A percentile compares a stretch with the other conserved stretches of the same genome.
These are phyloP conservation scores for Drosophila colorata DNA, from an alignment of 2,888 invertebrate genomes.

Conservation along the genomic window DNA sequence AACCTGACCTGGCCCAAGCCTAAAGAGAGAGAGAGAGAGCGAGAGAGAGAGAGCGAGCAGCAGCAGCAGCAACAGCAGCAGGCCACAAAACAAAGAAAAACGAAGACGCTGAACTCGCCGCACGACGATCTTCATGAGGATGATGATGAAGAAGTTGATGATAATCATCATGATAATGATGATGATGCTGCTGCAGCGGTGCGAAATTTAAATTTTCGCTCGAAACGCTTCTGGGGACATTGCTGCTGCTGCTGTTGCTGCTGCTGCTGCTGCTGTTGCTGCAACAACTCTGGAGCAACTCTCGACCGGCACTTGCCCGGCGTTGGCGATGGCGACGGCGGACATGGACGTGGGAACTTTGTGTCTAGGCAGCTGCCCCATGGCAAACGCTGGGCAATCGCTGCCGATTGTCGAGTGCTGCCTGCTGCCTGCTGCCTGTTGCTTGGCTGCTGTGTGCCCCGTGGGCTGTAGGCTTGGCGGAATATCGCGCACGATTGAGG, in stretches of 20 bases:
- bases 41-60: slow-evolving; percentile 18
- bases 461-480: slow-evolving; percentile 77
- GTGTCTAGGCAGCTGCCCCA: slow-evolving; percentile 67
- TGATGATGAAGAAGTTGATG: slow-evolving; percentile 23
- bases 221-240: slow-evolving; percentile 82
- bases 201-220: slow-evolving; percentile 82
- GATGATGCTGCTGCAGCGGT: slow-evolving; percentile 60
- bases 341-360: slow-evolving; percentile 76
- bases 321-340: slow-evolving; percentile 26
- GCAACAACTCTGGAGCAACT: slow-evolving; percentile 53
- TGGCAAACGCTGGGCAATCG: slow-evolving; percentile 67
- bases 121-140: slow-evolving; percentile 44
- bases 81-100: slow-evolving; percentile 64
- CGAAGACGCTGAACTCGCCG: slow-evolving; percentile 44
- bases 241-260: slow-evolving; percentile 50
- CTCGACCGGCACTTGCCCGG: slow-evolving; percentile 56
- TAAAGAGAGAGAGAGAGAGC: slow-evolving; percentile 13
- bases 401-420: slow-evolving; percentile 62
- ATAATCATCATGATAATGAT: slow-evolving; percentile 13
- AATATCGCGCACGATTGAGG: slow-evolving; percentile 78
- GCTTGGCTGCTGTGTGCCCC: slow-evolving; percentile 44
- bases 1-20: slow-evolving; percentile 62
- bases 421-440: slow-evolving; percentile 45
- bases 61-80: slow-evolving; percentile 18
- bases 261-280: slow-evolving; percentile 28